Evolutionary conservation across 2,797 vertebrate species (phyloP).

Genomic region (Fistularia tabacaria): DNA sequence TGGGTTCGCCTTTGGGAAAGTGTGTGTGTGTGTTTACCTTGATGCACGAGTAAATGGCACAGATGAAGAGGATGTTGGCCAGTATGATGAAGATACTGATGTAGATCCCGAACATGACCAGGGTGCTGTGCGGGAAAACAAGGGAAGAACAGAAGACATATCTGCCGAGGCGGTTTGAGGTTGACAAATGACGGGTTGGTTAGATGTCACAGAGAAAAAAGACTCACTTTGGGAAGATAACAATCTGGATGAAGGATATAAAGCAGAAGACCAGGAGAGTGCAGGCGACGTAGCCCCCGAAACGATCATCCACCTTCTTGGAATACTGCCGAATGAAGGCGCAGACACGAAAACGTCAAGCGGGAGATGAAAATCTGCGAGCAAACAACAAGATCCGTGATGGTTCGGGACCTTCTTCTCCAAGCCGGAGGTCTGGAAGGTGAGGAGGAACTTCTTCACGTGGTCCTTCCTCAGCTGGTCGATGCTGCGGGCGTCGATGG

Average conservation of each 20-base stretch:
- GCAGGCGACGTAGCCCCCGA: constrained; percentile 90
- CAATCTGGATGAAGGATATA: constrained; percentile 91
- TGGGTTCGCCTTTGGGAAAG: no score
- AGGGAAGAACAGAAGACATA: not conserved
- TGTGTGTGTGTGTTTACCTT: constrained; percentile 68
- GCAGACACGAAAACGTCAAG: no score
- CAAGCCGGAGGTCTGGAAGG: constrained; percentile 89
- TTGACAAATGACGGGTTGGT: not conserved
- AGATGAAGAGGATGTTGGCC: constrained; percentile 85
- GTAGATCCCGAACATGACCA: constrained; percentile 87
- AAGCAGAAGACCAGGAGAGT: constrained; percentile 92
- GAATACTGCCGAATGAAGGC: constrained; percentile 78
- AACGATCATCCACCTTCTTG: constrained; percentile 91
- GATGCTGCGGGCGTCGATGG: constrained; percentile 93
- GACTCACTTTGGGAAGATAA: constrained; percentile 90
- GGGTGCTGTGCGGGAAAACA: constrained; percentile 73
- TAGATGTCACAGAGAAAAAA: not conserved
- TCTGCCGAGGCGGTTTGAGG: no score
- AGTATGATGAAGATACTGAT: constrained; percentile 86
- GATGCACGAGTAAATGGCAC: constrained; percentile 88
- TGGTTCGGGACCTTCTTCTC: constrained; percentile 84
- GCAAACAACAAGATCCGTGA: not conserved
- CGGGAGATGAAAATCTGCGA: not conserved
- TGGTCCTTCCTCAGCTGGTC: constrained; percentile 95
- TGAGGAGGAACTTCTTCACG: constrained; percentile 91